Evolutionary conservation across 1,140 invertebrate species (phyloP).

Genomic region (Lanistes nyassanus): DNA sequence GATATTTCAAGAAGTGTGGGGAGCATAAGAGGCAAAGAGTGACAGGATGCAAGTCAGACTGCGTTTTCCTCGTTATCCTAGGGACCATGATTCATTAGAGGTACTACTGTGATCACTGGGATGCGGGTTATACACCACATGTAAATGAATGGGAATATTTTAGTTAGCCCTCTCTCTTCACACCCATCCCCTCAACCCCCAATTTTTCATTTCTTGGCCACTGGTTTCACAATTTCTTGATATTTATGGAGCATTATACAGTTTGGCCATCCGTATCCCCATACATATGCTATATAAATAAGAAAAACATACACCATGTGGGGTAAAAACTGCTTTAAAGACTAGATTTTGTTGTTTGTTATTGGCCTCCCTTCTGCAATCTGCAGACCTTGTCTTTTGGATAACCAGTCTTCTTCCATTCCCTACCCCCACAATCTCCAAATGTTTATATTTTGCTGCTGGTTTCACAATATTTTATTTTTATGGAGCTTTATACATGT

Average conservation of each 20-base stretch:
- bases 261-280: not conserved
- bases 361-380: not conserved
- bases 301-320: not conserved
- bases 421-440: too few species aligned
- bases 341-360: not conserved
- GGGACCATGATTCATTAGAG: conserved; percentile 39
- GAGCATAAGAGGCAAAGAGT: not conserved
- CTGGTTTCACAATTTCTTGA: too few species aligned
- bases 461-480: too few species aligned
- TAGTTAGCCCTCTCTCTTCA: not conserved
- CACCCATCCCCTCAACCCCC: not conserved
- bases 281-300: not conserved
- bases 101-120: conserved; percentile 19
- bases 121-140: not conserved
- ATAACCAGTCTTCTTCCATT: too few species aligned
- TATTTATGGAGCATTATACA: too few species aligned
- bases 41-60: conserved; percentile 29
- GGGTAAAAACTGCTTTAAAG: not conserved
- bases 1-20: not conserved
- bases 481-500: too few species aligned
- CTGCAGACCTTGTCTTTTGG: too few species aligned
- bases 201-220: too few species aligned
- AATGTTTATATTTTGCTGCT: too few species aligned
- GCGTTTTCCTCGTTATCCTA: conserved; percentile 41
- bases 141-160: not conserved